A percentile compares a stretch with the other conserved stretches of the same genome.
Evolutionary conservation across 2,797 vertebrate species (phyloP).

Genomic region (Ceryle rudis): DNA sequence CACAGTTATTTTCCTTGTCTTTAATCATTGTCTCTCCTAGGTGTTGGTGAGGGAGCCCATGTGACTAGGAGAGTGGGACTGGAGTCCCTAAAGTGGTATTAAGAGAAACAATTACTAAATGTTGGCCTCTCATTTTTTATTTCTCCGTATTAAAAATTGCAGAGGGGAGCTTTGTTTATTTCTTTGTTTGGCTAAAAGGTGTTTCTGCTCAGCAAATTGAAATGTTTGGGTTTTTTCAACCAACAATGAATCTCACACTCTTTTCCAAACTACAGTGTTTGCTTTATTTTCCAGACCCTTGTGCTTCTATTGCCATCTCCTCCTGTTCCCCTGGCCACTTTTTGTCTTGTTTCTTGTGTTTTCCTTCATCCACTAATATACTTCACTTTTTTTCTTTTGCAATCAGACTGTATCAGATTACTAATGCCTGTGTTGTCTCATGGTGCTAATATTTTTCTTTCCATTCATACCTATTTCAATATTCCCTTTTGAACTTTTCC

Average conservation of each 20-base stretch:
- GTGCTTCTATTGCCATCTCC: neutral
- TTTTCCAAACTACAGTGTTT: neutral
- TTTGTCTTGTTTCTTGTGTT: neutral
- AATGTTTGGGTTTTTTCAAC: neutral
- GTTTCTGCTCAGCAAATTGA: neutral
- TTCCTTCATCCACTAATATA: neutral
- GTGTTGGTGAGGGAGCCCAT: neutral
- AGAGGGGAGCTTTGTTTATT: neutral
- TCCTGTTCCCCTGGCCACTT: neutral
- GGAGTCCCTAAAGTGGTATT: neutral
- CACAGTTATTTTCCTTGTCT: neutral
- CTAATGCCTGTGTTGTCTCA: neutral
- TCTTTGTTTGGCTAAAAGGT: slow-evolving; percentile 24
- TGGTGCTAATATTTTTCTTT: neutral
- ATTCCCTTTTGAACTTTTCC: neutral
- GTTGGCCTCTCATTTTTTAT: neutral
- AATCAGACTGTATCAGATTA: neutral
- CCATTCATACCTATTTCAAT: neutral
- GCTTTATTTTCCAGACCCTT: neutral
- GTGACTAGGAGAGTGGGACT: neutral
- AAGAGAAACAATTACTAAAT: slow-evolving; percentile 12
- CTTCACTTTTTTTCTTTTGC: neutral
- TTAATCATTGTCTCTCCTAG: neutral
- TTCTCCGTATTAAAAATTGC: slow-evolving; percentile 11
- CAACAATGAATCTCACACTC: neutral